Base-by-base conservation (phyloP, 2,888 invertebrate species). In the Netelia fuscicornis region DNA sequence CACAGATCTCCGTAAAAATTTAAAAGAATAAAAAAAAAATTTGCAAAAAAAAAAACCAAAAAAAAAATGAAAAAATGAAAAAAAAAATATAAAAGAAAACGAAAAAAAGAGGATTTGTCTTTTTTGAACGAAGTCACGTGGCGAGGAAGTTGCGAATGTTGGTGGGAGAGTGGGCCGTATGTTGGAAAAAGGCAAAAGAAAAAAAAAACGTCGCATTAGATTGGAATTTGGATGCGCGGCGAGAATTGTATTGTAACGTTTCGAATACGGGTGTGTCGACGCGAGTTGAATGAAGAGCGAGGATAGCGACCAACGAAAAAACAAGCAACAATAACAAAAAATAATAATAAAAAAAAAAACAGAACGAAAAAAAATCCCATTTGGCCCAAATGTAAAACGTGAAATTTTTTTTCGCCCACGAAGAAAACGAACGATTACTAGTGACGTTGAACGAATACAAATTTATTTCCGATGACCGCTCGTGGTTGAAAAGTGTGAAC, bases 391-490 rank as follows among this genome's bases (percentile, higher is more conserved):
- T 20, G 58, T 13, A 20, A 58, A 58, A 20, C 17, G 17, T 58
- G 17, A 58, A n/a, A n/a, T 54, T 64, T 54, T 75, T 65, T 54
- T 37, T 13, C 64, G 48, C 20, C 17, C 30, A 42, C 44, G 25
- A 37, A 13, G 3, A 13, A 52, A 30, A 37, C 64, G 75, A 11
- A 5, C n/a, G 54, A 65, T 25, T 1, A 2, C 52, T 56, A 17
- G 68, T 62, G 42, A 68, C 52, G 30, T 79, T 30, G 62, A 70
- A 58, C 54, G 54, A 17, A 67, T 74, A 20, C 30, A 76, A 56
- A 71, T 76, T 80, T 80, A 67, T 80, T 65, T 44, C 17, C 75
- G 62, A 70, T 83, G 83, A 83, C 30, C 79, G 68, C 58, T 74
- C 62, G 74, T 78, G 56, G 54, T 25, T 6, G 17, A 37, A 70